Evolutionary conservation across 2,888 invertebrate genomes (phyloP).

Genomic region (Eledone cirrhosa): DNA sequence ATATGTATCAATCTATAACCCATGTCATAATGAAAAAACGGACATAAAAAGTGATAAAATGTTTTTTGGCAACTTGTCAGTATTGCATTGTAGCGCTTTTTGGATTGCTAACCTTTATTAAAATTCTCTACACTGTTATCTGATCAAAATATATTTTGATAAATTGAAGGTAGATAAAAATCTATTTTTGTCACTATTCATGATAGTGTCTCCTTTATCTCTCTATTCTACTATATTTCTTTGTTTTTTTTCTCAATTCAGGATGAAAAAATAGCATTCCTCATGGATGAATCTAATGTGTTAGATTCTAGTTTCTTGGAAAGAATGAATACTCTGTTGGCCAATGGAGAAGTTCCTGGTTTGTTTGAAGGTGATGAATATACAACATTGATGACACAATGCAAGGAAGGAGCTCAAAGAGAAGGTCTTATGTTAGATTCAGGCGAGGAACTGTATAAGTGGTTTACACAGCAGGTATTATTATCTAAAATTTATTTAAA

Average conservation of each 20-base stretch:
- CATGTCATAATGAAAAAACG: too few species aligned
- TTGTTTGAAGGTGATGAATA: conserved; percentile 86
- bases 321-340: conserved; percentile 97
- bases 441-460: conserved; percentile 97
- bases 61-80: too few species aligned
- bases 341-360: conserved; percentile 90
- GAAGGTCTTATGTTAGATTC: conserved; percentile 99
- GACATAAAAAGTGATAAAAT: too few species aligned
- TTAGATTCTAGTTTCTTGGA: conserved; percentile 98
- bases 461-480: conserved; percentile 87
- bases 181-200: too few species aligned
- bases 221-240: too few species aligned
- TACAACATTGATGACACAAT: conserved; percentile 98
- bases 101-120: too few species aligned
- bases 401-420: conserved; percentile 97
- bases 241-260: conserved; percentile 70
- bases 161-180: too few species aligned
- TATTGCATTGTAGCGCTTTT: too few species aligned
- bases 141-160: too few species aligned
- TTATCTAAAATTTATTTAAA: neutral
- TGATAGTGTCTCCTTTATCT: too few species aligned
- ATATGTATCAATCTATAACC: too few species aligned
- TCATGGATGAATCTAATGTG: conserved; percentile 98
- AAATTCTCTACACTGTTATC: too few species aligned
- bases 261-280: conserved; percentile 98